Evolutionary conservation across 2,888 invertebrate species (phyloP), one percentile per base, ranked within the genome.

Genomic region (Frankliniella intonsa): DNA sequence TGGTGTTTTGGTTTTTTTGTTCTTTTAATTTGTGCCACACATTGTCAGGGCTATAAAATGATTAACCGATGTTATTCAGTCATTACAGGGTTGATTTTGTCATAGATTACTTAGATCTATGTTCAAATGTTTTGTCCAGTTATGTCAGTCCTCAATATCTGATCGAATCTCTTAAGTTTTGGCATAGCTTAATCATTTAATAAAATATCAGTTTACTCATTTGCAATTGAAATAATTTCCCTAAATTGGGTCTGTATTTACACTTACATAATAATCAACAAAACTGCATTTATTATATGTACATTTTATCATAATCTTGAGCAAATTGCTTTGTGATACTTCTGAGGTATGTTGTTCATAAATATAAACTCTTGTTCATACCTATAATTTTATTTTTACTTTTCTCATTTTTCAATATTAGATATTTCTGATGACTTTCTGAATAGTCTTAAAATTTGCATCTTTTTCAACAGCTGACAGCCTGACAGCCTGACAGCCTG

Each of bases 231-330:
- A 69, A 22, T 69, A 22, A 69, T n/a, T 69, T n/a, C 22, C 62
- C 14, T 11, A 69, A n/a, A 69, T 7, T 69, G 3, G 7, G 65
- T n/a, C 65, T n/a, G n/a, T 65, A n/a, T 22, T 69, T 22, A n/a
- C 5, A 22, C 22, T 22, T n/a, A 22, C n/a, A n/a, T 22, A 1
- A 22, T 69, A 22, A 22, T 22, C 22, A 22, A n/a, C 22, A 11
- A 69, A 69, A 22, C 5, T 69, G 69, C 69, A 69, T 69, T 69
- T 69, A 69, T 69, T 69, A 22, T 22, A 10, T 69, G 69, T 69
- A 69, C 0, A 69, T 22, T 69, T 69, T 19, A 69, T 69, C 22
- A 69, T 69, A 69, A 7, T 9, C n/a, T 69, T 69, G n/a, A 22
- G n/a, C 22, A 69, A 17, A 55, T 55, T 62, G 11, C n/a, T 62